Conservation (phyloP, 2,113 vertebrate species). For the human region DNA sequence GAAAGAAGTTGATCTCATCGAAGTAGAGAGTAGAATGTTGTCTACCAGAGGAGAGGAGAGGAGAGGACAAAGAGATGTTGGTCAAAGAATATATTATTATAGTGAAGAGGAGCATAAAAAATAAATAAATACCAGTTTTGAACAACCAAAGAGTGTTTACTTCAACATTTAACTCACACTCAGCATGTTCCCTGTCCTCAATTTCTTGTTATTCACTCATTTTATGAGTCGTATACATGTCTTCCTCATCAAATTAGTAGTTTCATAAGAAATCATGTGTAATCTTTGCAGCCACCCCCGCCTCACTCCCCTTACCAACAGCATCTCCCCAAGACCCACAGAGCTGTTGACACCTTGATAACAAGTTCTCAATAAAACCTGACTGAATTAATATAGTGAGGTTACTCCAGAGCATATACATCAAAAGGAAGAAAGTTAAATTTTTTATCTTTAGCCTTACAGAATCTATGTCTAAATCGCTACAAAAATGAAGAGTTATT, state of each 20-base stretch:
- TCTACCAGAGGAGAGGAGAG: background rate
- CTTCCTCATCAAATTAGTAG: background rate
- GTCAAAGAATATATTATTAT: background rate
- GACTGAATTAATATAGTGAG: background rate
- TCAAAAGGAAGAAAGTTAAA: background rate
- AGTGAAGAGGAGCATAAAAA: background rate
- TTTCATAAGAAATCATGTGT: background rate
- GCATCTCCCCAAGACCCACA: background rate
- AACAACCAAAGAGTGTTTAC: background rate
- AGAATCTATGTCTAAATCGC: background rate
- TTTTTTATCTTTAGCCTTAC: background rate
- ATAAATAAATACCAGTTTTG: background rate
- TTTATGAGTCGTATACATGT: background rate
- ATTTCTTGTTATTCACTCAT: background rate
- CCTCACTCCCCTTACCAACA: background rate
- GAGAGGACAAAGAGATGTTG: background rate
- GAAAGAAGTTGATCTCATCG: background rate
- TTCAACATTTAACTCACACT: background rate
- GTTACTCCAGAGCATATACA: background rate
- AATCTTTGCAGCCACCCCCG: background rate
- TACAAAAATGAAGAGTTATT: background rate
- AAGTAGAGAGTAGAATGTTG: background rate
- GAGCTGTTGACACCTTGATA: background rate
- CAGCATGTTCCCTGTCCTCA: background rate
- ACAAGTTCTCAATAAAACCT: background rate